Conservation (phyloP, 2,113 vertebrate species). For the Apaloderma vittatum region DNA sequence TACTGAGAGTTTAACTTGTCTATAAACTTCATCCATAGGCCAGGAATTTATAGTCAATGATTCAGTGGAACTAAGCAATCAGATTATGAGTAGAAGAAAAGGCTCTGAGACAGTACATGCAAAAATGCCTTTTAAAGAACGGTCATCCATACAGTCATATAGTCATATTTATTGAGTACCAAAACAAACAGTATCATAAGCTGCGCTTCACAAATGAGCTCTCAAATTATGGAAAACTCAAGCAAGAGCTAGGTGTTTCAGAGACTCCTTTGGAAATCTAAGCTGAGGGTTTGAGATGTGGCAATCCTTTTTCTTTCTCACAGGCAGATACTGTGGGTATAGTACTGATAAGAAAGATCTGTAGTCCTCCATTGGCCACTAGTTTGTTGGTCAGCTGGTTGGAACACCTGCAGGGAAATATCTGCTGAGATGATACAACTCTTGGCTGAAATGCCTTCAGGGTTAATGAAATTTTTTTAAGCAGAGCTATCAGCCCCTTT, state of each 20-base stretch:
- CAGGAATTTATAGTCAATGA: too few relatives aligned
- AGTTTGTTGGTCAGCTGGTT: neutral
- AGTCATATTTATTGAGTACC: neutral
- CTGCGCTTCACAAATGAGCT: neutral
- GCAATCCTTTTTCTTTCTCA: neutral
- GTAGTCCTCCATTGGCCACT: neutral
- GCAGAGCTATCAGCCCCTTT: neutral
- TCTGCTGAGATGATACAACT: neutral
- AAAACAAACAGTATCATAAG: neutral
- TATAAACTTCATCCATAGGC: too few relatives aligned
- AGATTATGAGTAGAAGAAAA: neutral
- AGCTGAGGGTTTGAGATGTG: neutral
- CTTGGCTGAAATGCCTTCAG: neutral
- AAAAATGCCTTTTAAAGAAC: neutral
- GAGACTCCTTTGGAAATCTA: neutral
- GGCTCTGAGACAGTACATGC: neutral
- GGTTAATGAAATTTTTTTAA: neutral
- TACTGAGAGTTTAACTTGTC: too few relatives aligned
- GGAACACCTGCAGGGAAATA: neutral
- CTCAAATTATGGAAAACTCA: neutral
- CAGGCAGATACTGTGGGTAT: neutral
- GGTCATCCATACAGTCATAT: neutral
- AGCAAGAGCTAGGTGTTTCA: neutral
- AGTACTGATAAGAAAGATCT: neutral
- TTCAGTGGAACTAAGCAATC: neutral